phyloP scores from a whole-genome alignment of 2,888 invertebrate genomes.

The Drosophila nigricruria region DNA sequence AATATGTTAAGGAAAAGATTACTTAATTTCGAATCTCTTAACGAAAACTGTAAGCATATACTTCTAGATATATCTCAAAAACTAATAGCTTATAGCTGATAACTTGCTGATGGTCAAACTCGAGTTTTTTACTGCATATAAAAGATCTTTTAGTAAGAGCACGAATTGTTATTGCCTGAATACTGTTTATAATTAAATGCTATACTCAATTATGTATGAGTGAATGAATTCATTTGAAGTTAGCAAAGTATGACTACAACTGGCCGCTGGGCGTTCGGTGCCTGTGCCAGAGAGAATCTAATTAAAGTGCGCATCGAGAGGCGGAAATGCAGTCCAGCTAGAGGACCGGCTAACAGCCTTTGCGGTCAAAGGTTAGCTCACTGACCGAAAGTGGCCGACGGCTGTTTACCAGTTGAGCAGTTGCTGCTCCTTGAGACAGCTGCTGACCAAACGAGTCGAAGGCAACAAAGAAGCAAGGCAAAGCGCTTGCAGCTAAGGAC shows the following conservation, averaged over 20 bases:
- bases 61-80: too few species aligned
- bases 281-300: conserved; percentile 55
- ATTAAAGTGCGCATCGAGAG: conserved; percentile 61
- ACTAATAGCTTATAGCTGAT: too few species aligned
- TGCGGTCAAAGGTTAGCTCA: conserved; percentile 49
- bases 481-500: conserved; percentile 63
- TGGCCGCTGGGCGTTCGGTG: conserved; percentile 15
- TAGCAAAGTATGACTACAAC: conserved; percentile 14
- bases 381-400: conserved; percentile 38
- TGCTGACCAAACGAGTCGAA: conserved; percentile 33
- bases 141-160: neutral
- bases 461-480: conserved; percentile 41
- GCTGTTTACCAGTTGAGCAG: conserved; percentile 41
- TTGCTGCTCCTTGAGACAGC: conserved; percentile 48
- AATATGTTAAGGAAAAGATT: too few species aligned
- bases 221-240: conserved; percentile 61
- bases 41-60: too few species aligned
- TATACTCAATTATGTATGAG: conserved; percentile 12
- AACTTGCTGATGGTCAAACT: too few species aligned
- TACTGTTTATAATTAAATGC: conserved; percentile 13
- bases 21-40: too few species aligned
- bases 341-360: conserved; percentile 9
- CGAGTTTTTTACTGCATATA: neutral
- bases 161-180: neutral
- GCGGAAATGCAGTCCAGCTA: conserved; percentile 58